These are phyloP conservation scores for Cryptotermes secundus DNA, from an alignment of 1,140 invertebrate genomes.

Conservation along the genomic window DNA sequence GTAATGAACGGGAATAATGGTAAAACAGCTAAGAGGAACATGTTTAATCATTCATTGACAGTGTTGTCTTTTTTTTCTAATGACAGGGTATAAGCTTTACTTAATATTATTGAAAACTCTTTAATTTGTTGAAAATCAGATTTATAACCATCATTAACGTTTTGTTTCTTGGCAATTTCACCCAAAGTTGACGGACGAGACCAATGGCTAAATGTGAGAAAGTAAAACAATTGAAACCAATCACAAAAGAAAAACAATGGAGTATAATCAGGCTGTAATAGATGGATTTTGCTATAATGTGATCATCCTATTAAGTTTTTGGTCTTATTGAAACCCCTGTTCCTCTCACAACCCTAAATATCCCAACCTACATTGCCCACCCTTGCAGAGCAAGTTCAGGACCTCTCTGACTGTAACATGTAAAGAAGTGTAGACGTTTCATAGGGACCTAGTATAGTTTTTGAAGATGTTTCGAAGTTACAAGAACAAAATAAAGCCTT, in stretches of 20 bases:
- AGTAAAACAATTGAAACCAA: background rate
- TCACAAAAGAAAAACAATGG: background rate
- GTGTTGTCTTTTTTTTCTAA: background rate
- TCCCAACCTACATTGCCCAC: background rate
- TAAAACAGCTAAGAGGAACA: background rate
- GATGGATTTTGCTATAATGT: background rate
- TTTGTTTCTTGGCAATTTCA: background rate
- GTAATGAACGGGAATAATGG: background rate
- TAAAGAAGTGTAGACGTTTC: constrained; percentile 31
- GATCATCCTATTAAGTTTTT: constrained; percentile 3
- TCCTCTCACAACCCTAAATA: background rate
- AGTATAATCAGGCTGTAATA: background rate
- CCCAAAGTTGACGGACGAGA: background rate
- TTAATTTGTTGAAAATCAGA: background rate
- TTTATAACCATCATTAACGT: background rate
- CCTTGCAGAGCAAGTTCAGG: constrained; percentile 10
- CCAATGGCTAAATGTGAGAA: background rate
- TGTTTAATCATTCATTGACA: background rate
- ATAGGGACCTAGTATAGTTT: constrained; percentile 33
- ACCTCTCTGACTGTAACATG: constrained; percentile 31
- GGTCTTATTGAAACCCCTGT: background rate
- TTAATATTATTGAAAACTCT: background rate
- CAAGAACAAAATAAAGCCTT: constrained; percentile 32
- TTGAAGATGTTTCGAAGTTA: constrained; percentile 33
- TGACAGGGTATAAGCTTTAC: background rate